These are phyloP conservation scores for Drosophila mojavensis DNA, from an alignment of 1,140 invertebrate species.

Conservation along the genomic window DNA sequence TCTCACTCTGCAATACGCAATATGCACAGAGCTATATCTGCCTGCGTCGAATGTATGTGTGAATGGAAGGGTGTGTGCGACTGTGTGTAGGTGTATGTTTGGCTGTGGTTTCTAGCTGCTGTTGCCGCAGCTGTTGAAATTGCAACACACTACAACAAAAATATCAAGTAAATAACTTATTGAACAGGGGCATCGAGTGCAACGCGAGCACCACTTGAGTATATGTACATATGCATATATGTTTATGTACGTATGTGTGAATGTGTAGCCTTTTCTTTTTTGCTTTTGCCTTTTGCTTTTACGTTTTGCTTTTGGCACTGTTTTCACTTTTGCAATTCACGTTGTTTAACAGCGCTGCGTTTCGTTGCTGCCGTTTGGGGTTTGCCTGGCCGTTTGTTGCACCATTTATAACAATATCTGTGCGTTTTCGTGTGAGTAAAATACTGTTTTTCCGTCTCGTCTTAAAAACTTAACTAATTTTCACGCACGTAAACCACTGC, in stretches of 20 bases:
- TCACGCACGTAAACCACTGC: conserved; percentile 75
- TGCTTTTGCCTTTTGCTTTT: conserved; percentile 26
- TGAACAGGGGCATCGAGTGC: conserved; percentile 43
- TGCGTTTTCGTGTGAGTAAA: conserved; percentile 25
- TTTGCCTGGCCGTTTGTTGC: conserved; percentile 27
- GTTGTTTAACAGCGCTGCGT: conserved; percentile 37
- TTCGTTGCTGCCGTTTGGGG: conserved; percentile 25
- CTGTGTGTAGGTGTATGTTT: conserved; percentile 23
- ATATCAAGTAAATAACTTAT: conserved; percentile 44
- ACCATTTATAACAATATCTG: conserved; percentile 54
- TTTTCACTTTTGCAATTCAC: conserved; percentile 65
- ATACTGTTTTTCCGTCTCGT: conserved; percentile 61
- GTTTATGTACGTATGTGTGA: conserved; percentile 14
- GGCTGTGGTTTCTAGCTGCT: conserved; percentile 21
- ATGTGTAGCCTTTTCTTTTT: conserved; percentile 26
- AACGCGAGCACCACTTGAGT: conserved; percentile 34
- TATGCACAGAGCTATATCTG: conserved; percentile 42
- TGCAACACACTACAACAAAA: conserved; percentile 32
- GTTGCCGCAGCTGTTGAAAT: conserved; percentile 25
- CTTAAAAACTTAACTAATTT: conserved; percentile 76
- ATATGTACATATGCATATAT: conserved; percentile 24
- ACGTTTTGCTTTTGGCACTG: conserved; percentile 49
- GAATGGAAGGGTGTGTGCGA: conserved; percentile 9
- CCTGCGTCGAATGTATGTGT: conserved; percentile 17
- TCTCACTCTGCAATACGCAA: conserved; percentile 56